Evolutionary conservation across 2,113 vertebrate species (phyloP), one percentile per base, ranked within the genome.

Genomic region (Xiphophorus hellerii): DNA sequence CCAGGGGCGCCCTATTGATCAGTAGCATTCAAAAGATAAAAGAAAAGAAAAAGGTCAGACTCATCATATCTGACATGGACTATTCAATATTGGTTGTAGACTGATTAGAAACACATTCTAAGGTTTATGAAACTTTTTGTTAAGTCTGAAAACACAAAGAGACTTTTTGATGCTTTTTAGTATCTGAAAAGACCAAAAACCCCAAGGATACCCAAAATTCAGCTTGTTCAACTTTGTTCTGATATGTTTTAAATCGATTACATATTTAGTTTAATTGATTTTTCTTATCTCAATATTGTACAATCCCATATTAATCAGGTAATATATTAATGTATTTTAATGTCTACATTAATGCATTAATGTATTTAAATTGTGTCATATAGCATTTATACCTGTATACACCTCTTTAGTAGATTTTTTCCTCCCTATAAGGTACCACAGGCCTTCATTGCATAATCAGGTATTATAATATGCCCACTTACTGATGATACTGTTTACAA

Each of bases 401-500:
- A 31, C 30, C 17, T 63, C 30, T 22, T 31, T 63, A 20, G 17
- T 20, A 20, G 14, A 48, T 6, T 58, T 58, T 58, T n/a, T 25
- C 25, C 17, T n/a, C 9, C 29, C 15, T 25, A 51, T 51, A 48
- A 8, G 17, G 28, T 67, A 28, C 37, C 65, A 33, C 12, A 17
- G 35, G n/a, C 39, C 29, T 13, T 60, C 31, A 61, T 35, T 60
- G 12, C 31, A 13, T 25, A n/a, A 58, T 69, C 9, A 69, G 48
- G 11, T n/a, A 22, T 54, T 54, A 61, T 60, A 51, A 69, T 30
- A 31, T 13, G 9, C 12, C 20, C 8, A 15, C 12, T 61, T 71
- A 71, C 31, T 71, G 31, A 61, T 71, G 31, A 61, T 27, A 25
- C 13, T 63, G 71, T 54, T 33, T 73, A 63, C 29, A 51, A 64